Evolutionary conservation across 2,888 invertebrate genomes (phyloP), one percentile per base, ranked within the genome.

Genomic region (Lucinisca nassula): DNA sequence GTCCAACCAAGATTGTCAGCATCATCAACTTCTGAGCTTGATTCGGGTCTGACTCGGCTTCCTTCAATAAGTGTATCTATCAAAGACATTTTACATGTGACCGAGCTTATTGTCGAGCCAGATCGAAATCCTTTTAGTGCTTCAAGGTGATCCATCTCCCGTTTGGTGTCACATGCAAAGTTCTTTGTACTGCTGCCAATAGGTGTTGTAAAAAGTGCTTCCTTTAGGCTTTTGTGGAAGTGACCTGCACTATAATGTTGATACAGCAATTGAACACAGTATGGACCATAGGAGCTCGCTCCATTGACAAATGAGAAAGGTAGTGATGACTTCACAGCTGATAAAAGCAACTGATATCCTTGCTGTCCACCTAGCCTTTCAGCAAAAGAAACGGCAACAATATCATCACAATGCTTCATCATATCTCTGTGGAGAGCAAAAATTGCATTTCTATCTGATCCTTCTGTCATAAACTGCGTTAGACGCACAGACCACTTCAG

Each of bases 71-170:
- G 58, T 37, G 84, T 58, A 38, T 84, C 84, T 8, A 84, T 79
- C 30, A 84, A 32, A 8, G 84, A 79, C 84, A 84, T 84, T 1
- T 80, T 21, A 49, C 88, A 74, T 38, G 82, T 85, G 0, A 88
- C 82, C 10, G 79, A 79, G 2, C 27, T 37, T 0, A 82, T 24
- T 24, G 37, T 82, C 17, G 88, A 82, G 0, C 84, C 82, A 24
- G 88, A 76, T 17, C 87, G 35, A 45, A 88, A 88, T 24, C 79
- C 84, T 67, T 81, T 84, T 4, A 84, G 14, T 4, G 55, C 78
- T 55, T 72, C 82, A 30, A 72, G 45, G 21, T 82, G 82, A 73
- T 82, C 82, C 78, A 82, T 78, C 37, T 82, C 78, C 17, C 78
- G 40, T 37, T 82, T 78, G 30, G 78, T 61, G 45, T 82, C 82